Conservation (phyloP, 2,797 vertebrate species). For the Mallotus villosus region DNA sequence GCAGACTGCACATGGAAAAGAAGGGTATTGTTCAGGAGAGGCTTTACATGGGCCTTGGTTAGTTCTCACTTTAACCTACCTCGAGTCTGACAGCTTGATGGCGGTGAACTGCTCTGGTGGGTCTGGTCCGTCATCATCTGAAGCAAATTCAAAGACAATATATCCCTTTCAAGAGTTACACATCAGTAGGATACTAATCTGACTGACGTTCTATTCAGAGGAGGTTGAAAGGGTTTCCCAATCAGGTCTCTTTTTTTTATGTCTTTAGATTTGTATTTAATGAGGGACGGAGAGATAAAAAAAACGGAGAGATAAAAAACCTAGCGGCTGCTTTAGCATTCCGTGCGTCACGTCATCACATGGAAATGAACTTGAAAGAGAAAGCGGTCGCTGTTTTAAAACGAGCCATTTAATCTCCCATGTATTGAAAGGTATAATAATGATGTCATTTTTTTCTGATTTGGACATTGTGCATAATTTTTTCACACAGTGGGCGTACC, state of each 20-base stretch:
- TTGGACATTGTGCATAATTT: neutral
- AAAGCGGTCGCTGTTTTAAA: neutral
- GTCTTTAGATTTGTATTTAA: neutral
- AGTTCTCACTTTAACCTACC: constrained; percentile 69
- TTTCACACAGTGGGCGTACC: neutral
- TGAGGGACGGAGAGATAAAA: constrained; percentile 2
- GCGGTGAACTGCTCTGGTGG: constrained; percentile 97
- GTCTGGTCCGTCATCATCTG: constrained; percentile 90
- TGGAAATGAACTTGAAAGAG: neutral
- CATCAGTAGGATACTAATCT: neutral
- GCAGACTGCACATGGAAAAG: no score
- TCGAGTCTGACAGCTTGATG: constrained; percentile 89
- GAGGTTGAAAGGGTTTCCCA: neutral
- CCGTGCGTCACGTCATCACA: neutral
- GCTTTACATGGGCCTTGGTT: neutral
- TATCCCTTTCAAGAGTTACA: constrained; percentile 14
- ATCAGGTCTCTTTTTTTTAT: neutral
- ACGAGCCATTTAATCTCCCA: neutral
- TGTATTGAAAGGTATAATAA: neutral
- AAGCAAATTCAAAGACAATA: constrained; percentile 37
- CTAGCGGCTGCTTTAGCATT: neutral
- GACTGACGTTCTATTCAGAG: constrained; percentile 6
- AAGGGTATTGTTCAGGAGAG: neutral
- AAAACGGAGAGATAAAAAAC: neutral
- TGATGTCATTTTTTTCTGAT: neutral